These are phyloP conservation scores for Ceyx margarethae DNA, from an alignment of 2,113 vertebrate genomes.

Conservation along the genomic window DNA sequence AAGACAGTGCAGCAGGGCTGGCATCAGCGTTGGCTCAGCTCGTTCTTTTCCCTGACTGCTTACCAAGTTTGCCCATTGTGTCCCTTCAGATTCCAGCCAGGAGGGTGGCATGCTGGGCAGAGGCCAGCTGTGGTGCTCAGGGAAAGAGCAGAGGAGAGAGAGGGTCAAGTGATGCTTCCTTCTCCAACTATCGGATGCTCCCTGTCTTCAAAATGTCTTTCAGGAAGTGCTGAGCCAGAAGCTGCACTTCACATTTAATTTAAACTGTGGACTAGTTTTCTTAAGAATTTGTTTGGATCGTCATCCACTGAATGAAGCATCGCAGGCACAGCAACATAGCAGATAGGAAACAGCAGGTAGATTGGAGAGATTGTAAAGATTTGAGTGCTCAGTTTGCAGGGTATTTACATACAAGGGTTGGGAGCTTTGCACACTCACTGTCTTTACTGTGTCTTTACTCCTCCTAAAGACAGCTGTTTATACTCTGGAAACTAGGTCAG, in stretches of 20 bases:
- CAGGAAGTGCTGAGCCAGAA: neutral
- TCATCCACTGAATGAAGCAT: neutral
- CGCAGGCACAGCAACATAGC: neutral
- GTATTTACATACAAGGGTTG: neutral
- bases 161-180: neutral
- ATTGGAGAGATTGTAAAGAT: neutral
- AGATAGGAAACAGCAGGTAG: neutral
- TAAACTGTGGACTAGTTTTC: neutral
- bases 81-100: neutral
- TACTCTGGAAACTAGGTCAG: neutral
- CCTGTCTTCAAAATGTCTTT: neutral
- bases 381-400: neutral
- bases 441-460: neutral
- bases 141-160: neutral
- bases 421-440: neutral
- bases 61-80: accelerated
- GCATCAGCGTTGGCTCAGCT: neutral
- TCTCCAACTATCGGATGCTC: accelerated
- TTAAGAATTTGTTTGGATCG: neutral
- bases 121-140: neutral
- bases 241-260: neutral
- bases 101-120: neutral
- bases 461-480: neutral
- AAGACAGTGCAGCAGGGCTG: neutral
- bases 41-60: neutral